Conservation (phyloP, 2,888 invertebrate genomes). For the Mimachlamys varia region DNA sequence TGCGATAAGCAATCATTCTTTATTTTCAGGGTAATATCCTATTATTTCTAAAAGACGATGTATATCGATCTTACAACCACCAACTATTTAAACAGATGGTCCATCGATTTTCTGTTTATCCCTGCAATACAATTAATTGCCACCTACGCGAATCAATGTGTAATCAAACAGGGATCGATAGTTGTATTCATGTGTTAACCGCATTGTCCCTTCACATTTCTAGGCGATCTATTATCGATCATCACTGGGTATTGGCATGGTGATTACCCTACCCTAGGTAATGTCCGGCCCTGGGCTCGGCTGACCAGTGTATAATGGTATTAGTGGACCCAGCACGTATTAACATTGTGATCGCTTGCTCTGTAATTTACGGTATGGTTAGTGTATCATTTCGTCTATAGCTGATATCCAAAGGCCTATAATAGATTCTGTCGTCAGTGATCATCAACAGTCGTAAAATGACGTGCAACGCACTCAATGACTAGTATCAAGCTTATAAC, state of each 20-base stretch:
- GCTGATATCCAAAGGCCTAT: neutral
- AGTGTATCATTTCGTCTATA: neutral
- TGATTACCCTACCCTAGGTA: neutral
- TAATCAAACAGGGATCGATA: neutral
- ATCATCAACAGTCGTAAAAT: neutral
- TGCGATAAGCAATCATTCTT: neutral
- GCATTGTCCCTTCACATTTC: neutral
- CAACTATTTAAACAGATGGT: neutral
- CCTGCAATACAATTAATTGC: neutral
- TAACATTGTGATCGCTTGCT: neutral
- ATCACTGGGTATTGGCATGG: neutral
- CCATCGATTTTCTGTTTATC: neutral
- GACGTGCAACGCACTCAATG: neutral
- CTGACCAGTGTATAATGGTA: neutral
- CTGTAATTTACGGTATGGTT: neutral
- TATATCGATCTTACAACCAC: slow-evolving; percentile 1
- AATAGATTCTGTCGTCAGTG: neutral
- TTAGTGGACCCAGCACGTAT: neutral
- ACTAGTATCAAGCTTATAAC: neutral
- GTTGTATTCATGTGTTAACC: neutral
- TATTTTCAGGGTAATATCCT: neutral
- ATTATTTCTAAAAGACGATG: slow-evolving; percentile 17
- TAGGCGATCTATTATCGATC: neutral
- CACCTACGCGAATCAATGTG: slow-evolving; percentile 12
- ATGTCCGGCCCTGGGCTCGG: neutral